phyloP scores from a whole-genome alignment of 2,797 vertebrate genomes.

The Lemur catta region DNA sequence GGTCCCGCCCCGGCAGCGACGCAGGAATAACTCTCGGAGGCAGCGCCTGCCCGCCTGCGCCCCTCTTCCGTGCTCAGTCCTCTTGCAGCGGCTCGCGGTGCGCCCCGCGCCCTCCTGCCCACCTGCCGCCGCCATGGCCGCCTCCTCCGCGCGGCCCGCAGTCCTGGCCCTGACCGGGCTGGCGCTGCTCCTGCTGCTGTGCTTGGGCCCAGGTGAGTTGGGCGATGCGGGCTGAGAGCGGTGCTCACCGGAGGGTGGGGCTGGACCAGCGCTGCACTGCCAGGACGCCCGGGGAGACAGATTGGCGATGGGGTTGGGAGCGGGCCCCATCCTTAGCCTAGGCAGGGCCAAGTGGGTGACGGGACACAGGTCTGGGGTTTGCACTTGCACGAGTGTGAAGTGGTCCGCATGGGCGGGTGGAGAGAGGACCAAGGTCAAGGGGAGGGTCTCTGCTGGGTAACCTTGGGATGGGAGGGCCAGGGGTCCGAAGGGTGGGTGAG shows the following conservation, averaged over 20 bases:
- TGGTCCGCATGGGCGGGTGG: background rate
- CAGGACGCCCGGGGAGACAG: background rate
- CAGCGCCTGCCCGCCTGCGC: background rate
- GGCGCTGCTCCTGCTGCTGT: slow-evolving; percentile 74
- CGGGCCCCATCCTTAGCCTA: background rate
- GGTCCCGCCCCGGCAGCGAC: slow-evolving; percentile 37
- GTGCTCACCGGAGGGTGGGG: accelerated
- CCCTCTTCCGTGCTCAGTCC: background rate
- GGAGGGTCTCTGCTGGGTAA: background rate
- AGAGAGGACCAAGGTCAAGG: background rate
- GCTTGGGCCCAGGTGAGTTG: slow-evolving; percentile 82
- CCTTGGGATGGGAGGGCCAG: background rate
- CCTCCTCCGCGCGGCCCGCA: background rate
- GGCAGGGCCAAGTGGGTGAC: background rate
- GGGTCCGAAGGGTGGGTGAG: background rate
- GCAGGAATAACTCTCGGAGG: background rate
- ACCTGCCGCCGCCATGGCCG: background rate
- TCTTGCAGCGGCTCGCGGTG: accelerated
- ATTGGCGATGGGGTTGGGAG: accelerated
- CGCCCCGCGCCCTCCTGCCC: background rate
- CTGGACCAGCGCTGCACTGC: accelerated
- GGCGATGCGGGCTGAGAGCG: accelerated
- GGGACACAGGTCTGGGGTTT: background rate
- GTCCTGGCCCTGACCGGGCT: slow-evolving; percentile 44
- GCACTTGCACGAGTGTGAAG: background rate